Conservation (phyloP, 2,797 vertebrate species). For the Brachyrhaphis roseni region DNA sequence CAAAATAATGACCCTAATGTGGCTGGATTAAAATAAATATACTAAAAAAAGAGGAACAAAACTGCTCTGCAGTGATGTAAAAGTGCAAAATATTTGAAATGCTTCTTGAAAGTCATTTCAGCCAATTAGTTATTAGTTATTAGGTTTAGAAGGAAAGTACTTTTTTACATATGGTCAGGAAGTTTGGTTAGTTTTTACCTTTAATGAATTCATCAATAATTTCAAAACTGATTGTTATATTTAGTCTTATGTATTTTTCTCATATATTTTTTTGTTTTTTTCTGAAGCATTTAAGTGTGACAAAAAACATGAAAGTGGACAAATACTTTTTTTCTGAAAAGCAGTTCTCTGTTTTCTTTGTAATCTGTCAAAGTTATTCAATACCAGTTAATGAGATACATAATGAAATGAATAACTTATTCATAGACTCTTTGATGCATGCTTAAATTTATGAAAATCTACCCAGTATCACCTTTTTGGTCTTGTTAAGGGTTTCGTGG, state of each 20-base stretch:
- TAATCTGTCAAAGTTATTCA: background rate
- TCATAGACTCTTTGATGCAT: conserved; percentile 8
- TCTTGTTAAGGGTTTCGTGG: conserved; percentile 51
- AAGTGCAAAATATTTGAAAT: background rate
- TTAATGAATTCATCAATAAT: background rate
- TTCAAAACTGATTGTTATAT: background rate
- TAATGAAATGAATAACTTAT: background rate
- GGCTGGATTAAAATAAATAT: background rate
- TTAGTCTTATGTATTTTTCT: background rate
- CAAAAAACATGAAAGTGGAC: background rate
- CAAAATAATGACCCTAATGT: background rate
- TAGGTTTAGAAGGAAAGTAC: background rate
- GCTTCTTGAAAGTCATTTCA: background rate
- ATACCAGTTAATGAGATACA: background rate
- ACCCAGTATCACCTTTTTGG: conserved; percentile 49
- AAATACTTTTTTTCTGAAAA: background rate
- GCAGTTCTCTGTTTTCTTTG: background rate
- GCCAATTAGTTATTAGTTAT: background rate
- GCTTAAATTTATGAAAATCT: conserved; percentile 26
- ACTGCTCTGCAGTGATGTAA: background rate
- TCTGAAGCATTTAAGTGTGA: background rate
- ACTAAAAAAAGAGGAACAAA: background rate
- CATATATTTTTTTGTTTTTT: background rate
- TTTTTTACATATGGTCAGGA: background rate
- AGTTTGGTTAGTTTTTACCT: background rate